Conservation (phyloP, 2,797 vertebrate species). For the Liparis tanakae region DNA sequence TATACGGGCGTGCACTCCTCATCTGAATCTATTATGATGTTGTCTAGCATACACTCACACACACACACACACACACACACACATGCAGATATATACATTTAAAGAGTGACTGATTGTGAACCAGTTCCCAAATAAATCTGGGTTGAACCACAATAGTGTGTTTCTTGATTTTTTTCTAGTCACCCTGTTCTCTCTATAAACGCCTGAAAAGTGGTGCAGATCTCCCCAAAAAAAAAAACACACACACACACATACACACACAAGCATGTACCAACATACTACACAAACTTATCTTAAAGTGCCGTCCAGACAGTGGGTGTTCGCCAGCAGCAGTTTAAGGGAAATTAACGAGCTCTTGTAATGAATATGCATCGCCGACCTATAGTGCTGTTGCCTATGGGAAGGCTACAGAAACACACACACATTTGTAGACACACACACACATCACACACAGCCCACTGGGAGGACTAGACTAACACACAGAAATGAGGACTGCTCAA, state of each 20-base stretch:
- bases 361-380: conserved; percentile 66
- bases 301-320: conserved; percentile 60
- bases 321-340: conserved; percentile 67
- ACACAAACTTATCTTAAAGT: conserved; percentile 20
- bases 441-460: conserved; percentile 49
- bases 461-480: conserved; percentile 78
- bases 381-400: conserved; percentile 57
- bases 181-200: conserved; percentile 39
- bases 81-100: not conserved
- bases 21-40: conserved; percentile 13
- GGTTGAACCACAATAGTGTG: conserved; percentile 3
- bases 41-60: no score
- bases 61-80: not conserved
- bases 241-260: conserved; percentile 4
- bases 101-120: conserved; percentile 1
- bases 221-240: conserved; percentile 16
- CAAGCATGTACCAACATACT: conserved; percentile 12
- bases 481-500: conserved; percentile 76
- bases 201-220: conserved; percentile 36
- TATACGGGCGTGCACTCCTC: conserved; percentile 1
- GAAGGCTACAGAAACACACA: conserved; percentile 48
- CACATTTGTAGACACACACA: conserved; percentile 34
- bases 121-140: conserved; percentile 16
- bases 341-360: conserved; percentile 74
- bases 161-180: conserved; percentile 59